Base-by-base conservation (phyloP, 2,113 vertebrate species). In the Notarius lentiginosus region DNA sequence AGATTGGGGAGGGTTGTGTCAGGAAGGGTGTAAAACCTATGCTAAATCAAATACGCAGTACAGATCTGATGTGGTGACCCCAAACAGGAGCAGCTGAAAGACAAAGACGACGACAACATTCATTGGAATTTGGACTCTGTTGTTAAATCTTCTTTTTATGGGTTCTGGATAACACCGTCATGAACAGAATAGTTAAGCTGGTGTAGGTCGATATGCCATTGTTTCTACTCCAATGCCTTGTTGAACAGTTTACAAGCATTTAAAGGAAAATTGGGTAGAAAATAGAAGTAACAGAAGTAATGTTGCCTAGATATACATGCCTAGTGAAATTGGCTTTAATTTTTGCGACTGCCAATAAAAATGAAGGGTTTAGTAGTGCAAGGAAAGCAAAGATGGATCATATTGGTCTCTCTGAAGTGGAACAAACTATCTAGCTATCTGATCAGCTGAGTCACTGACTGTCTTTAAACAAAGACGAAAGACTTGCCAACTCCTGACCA, bases 101-200 rank as follows among this genome's bases (percentile, higher is more conserved):
- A 41, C 41, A 41, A 41, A 41, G 41, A 41, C 2, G 34, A 34
- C 1, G 34, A 60, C 8, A n/a, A 12, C 41, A 41, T 86, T 68
- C n/a, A 82, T 60, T 80, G 73, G 27, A 79, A 81, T 83, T 66
- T 87, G 15, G 80, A 84, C 84, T 88, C 49, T 22, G 55, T 88
- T 77, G 82, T 83, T 85, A 49, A 83, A 14, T 68, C 53, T 41
- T 41, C 4, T 41, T 58, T 79, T 83, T 79, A 72, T 88, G 84
- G 80, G 51, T 83, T 53, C 65, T 88, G 76, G 22, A 82, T 82
- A 63, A 82, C 61, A 58, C 80, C 20, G 58, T 88, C 83, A 88
- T 89, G 86, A 89, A 83, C 34, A 60, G 68, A 83, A 58, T 70
- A 75, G 83, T 89, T 86, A 66, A n/a, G 24, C 27, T 34, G 68